A percentile compares a stretch with the other conserved stretches of the same genome.
These are phyloP conservation scores for Dendrolimus pini DNA, from an alignment of 2,888 invertebrate genomes.

Conservation along the genomic window DNA sequence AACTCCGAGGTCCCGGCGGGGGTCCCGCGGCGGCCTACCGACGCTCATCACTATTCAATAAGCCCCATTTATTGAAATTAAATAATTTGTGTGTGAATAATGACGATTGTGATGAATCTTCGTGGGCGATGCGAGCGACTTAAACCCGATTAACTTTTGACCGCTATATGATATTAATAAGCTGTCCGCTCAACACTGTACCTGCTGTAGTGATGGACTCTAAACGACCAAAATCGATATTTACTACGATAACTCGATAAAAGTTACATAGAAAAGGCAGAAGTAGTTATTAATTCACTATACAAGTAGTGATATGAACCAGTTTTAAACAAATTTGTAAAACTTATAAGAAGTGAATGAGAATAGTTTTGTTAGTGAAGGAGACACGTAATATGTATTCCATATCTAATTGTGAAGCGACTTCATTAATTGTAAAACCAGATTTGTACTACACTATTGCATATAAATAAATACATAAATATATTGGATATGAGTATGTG, in stretches of 20 bases:
- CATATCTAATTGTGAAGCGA: too few relatives aligned
- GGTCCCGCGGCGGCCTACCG: slow-evolving; percentile 61
- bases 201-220: background rate
- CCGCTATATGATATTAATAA: slow-evolving; percentile 69
- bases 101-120: slow-evolving; percentile 76
- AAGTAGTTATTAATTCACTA: slow-evolving; percentile 1
- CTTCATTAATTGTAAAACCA: too few relatives aligned
- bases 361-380: too few relatives aligned
- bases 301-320: too few relatives aligned
- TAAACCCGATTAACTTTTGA: slow-evolving; percentile 76
- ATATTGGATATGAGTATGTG: too few relatives aligned
- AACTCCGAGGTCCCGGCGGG: slow-evolving; percentile 44
- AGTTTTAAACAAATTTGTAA: too few relatives aligned
- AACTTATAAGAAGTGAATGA: too few relatives aligned
- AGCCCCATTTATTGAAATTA: slow-evolving; percentile 76
- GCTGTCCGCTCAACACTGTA: slow-evolving; percentile 46
- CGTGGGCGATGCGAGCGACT: slow-evolving; percentile 73
- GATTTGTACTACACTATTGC: too few relatives aligned
- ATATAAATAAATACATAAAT: too few relatives aligned
- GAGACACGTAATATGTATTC: too few relatives aligned
- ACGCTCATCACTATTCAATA: slow-evolving; percentile 76
- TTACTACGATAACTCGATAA: background rate
- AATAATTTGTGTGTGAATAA: slow-evolving; percentile 77
- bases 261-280: background rate
- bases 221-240: slow-evolving; percentile 7